phyloP scores from a whole-genome alignment of 2,113 vertebrate genomes.

The Peucedramus taeniatus region DNA sequence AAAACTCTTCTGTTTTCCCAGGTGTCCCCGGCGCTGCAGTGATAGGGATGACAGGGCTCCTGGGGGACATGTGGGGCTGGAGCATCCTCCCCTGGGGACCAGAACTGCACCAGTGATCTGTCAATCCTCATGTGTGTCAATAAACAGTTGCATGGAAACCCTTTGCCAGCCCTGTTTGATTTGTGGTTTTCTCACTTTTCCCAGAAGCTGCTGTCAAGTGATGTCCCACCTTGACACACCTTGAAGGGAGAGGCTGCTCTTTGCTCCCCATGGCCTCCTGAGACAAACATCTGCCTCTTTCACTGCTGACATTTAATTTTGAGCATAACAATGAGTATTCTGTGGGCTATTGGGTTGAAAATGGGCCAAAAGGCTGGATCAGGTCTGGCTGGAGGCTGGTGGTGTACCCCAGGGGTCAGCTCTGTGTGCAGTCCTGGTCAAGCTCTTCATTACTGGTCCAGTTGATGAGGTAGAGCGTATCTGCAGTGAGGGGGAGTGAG shows the following conservation, averaged over 20 bases:
- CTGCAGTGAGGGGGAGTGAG: not conserved
- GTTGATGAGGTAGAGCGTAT: not conserved
- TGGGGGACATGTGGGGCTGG: accelerated
- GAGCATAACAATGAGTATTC: not conserved
- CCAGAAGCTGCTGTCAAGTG: not conserved
- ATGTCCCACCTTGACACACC: not conserved
- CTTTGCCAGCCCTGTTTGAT: not conserved
- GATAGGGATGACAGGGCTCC: accelerated
- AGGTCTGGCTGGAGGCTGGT: not conserved
- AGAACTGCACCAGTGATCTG: accelerated
- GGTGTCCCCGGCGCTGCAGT: constrained; percentile 1
- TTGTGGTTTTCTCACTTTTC: not conserved
- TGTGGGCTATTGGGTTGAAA: not conserved
- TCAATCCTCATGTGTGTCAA: not conserved
- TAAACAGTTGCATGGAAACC: not conserved
- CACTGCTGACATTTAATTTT: not conserved
- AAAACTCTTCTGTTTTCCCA: not conserved
- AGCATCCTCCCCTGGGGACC: not conserved
- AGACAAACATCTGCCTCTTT: not conserved
- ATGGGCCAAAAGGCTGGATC: not conserved
- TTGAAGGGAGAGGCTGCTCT: not conserved
- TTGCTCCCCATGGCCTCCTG: not conserved
- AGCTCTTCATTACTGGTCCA: not conserved
- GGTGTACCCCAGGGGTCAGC: not conserved
- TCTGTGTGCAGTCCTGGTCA: not conserved